phyloP scores from a whole-genome alignment of 2,888 invertebrate species.

The Lasius platythorax region DNA sequence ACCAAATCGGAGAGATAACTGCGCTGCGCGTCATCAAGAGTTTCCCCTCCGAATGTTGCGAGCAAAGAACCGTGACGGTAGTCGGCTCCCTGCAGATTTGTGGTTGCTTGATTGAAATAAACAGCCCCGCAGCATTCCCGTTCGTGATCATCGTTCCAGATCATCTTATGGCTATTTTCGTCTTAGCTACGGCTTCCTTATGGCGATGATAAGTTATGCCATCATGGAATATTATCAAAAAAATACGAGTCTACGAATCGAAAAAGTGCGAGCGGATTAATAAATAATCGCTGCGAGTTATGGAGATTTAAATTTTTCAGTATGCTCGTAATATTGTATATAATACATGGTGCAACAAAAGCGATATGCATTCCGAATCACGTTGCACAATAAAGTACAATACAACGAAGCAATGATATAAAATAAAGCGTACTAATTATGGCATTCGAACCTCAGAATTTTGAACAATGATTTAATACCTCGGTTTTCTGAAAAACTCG shows the following conservation, averaged over 20 bases:
- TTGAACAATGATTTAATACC: no score
- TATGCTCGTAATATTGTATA: neutral
- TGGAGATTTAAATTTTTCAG: constrained; percentile 1
- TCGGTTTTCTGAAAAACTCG: no score
- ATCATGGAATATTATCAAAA: constrained; percentile 41
- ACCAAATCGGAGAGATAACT: constrained; percentile 22
- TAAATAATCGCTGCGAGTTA: constrained; percentile 42
- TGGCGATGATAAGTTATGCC: constrained; percentile 59
- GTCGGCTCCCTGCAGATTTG: constrained; percentile 79
- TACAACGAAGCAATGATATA: no score
- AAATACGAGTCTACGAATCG: constrained; percentile 18
- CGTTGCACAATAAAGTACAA: neutral
- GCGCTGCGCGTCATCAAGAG: constrained; percentile 45
- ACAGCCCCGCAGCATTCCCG: constrained; percentile 73
- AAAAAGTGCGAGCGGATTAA: constrained; percentile 39
- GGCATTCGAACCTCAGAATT: no score
- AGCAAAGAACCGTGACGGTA: constrained; percentile 69
- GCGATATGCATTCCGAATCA: neutral
- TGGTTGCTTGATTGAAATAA: constrained; percentile 82
- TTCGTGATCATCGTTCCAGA: constrained; percentile 62
- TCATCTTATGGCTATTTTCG: constrained; percentile 47
- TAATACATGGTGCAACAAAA: neutral
- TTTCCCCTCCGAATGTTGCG: constrained; percentile 47
- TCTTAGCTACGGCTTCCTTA: constrained; percentile 64
- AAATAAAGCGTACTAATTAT: no score